Base-by-base conservation (phyloP, 2,888 invertebrate genomes). In the Lasius platythorax region DNA sequence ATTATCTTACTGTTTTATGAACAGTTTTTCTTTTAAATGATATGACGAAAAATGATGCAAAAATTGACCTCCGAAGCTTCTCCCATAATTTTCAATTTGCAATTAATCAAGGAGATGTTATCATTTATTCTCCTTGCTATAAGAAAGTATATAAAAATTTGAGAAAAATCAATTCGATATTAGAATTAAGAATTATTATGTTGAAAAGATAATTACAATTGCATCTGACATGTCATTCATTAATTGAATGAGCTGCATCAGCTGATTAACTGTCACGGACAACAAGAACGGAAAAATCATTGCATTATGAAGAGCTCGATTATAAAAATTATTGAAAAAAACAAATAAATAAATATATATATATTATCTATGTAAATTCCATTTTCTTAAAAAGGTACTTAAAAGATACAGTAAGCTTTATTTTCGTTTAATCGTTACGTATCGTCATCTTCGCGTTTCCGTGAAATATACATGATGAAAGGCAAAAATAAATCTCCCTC, bases 201-300 rank as follows among this genome's bases (percentile, higher is more conserved):
- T 46, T 61, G 66, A 50, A 33, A 33, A 64, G 64, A 33, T 23
- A 23, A 23, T 23, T 75, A 23, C 33, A 66, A 50, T 46, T 64
- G 18, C 23, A 30, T 64, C 15, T n/a, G 33, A 75, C 18, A 43
- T 61, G n/a, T 18, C 18, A 56, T 23, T 33, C 12, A 18, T 8
- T 40, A 30, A 40, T 74, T 74, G 43, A 61, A 61, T 43, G 30
- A 74, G 12, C 23, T n/a, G 46, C 46, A 74, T 61, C 74, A 74
- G 37, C 30, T 64, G 28, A 74, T 66, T 66, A 66, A 23, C 18
- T 8, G 18, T 61, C 33, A 43, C 23, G 23, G 5, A 64, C 64
- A 66, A 50, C 11, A 75, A 5, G 30, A 63, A 12, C n/a, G 15
- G 43, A 30, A 15, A 64, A 46, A 64, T 66, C 15, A 6, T 30